Percentiles rank a stretch among this genome's conserved stretches.
Conservation (phyloP, 2,797 vertebrate species). For the Thripadectes ignobilis region DNA sequence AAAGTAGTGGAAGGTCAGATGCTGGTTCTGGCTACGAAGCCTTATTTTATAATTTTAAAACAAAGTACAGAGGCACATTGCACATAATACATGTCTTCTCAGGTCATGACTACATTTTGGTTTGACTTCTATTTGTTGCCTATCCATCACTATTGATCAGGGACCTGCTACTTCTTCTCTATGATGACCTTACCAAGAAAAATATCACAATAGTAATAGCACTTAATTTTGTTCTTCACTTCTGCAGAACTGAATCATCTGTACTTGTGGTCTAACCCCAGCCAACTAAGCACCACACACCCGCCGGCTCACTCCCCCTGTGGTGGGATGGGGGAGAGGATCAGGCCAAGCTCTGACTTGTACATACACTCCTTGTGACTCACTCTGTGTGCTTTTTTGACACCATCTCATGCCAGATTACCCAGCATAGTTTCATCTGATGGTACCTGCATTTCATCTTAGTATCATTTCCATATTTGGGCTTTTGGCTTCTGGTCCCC, state of each 20-base stretch:
- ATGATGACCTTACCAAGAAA: background rate
- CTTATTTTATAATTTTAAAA: constrained; percentile 29
- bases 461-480: background rate
- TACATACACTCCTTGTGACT: constrained; percentile 40
- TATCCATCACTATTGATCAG: background rate
- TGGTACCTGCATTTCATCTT: background rate
- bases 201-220: background rate
- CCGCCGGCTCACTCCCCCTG: background rate
- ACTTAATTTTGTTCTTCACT: constrained; percentile 2
- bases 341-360: constrained; percentile 25
- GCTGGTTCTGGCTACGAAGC: constrained; percentile 17
- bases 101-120: background rate
- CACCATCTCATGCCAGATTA: background rate
- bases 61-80: background rate
- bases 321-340: background rate
- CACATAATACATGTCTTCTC: background rate
- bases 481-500: background rate
- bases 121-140: background rate
- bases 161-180: background rate
- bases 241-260: constrained; percentile 52
- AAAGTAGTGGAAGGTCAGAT: constrained; percentile 43
- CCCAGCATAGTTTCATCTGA: background rate
- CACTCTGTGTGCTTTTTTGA: constrained; percentile 25
- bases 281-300: background rate
- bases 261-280: background rate